Evolutionary conservation across 1,140 invertebrate genomes (phyloP).

Genomic region (Apis florea): DNA sequence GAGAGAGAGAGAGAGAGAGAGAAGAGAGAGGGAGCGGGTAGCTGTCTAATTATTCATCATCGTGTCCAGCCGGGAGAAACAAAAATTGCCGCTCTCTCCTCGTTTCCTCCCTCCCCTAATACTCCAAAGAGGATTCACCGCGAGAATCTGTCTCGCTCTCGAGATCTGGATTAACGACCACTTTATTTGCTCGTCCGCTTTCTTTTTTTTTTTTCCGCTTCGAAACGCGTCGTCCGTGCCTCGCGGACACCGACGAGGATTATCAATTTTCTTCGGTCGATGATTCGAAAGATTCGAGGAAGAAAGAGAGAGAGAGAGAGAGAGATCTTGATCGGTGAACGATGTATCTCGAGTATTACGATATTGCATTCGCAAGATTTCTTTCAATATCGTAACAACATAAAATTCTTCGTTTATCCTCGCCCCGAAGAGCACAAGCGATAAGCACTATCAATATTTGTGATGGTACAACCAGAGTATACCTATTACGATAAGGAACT

Average conservation of each 20-base stretch:
- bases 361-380: constrained; percentile 10
- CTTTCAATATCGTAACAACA: neutral
- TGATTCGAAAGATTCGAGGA: neutral
- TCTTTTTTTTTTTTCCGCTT: constrained; percentile 22
- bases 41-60: constrained; percentile 65
- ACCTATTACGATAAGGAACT: constrained; percentile 6
- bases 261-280: constrained; percentile 37
- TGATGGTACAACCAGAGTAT: neutral
- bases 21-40: neutral
- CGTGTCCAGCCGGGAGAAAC: constrained; percentile 40
- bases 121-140: constrained; percentile 58
- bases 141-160: neutral
- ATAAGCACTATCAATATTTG: constrained; percentile 9
- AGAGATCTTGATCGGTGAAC: neutral
- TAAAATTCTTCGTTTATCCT: neutral
- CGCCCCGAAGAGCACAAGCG: neutral
- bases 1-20: constrained; percentile 9
- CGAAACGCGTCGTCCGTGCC: constrained; percentile 46
- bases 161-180: constrained; percentile 56
- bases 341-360: neutral
- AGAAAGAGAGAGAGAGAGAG: neutral
- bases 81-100: constrained; percentile 36
- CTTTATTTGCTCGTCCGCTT: constrained; percentile 46
- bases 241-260: constrained; percentile 6
- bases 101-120: constrained; percentile 58